Evolutionary conservation across 2,113 vertebrate genomes (phyloP).

Genomic region (Puffinus mauretanicus): DNA sequence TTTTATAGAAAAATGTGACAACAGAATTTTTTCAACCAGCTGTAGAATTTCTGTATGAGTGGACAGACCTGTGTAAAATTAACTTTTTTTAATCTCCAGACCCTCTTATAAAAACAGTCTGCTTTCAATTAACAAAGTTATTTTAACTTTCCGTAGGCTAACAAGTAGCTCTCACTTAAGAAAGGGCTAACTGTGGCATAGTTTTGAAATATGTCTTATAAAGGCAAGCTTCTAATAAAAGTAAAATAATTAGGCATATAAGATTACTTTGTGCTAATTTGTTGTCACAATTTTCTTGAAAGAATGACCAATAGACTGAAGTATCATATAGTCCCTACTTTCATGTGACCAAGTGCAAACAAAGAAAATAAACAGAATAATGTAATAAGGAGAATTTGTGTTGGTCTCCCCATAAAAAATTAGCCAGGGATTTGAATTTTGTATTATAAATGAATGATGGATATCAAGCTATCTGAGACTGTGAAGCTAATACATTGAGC

Average conservation of each 20-base stretch:
- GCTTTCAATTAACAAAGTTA: neutral
- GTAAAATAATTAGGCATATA: neutral
- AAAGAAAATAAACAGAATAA: neutral
- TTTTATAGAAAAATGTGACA: neutral
- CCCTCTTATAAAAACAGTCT: neutral
- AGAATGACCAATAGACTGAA: neutral
- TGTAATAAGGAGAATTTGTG: neutral
- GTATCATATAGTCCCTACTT: neutral
- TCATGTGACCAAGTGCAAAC: neutral
- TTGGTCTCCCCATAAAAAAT: neutral
- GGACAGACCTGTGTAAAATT: neutral
- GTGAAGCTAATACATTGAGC: neutral
- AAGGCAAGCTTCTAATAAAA: neutral
- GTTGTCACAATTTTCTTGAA: neutral
- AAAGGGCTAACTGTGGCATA: neutral
- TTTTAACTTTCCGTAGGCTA: neutral
- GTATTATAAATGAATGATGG: neutral
- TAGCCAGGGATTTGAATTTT: neutral
- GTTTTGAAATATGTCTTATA: neutral
- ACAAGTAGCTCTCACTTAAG: neutral
- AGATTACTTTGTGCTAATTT: neutral
- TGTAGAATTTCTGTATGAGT: neutral
- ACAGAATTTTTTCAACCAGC: neutral
- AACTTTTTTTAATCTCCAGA: neutral
- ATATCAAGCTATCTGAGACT: neutral